Conservation (phyloP, 2,113 vertebrate species). For the Petroica traversi region DNA sequence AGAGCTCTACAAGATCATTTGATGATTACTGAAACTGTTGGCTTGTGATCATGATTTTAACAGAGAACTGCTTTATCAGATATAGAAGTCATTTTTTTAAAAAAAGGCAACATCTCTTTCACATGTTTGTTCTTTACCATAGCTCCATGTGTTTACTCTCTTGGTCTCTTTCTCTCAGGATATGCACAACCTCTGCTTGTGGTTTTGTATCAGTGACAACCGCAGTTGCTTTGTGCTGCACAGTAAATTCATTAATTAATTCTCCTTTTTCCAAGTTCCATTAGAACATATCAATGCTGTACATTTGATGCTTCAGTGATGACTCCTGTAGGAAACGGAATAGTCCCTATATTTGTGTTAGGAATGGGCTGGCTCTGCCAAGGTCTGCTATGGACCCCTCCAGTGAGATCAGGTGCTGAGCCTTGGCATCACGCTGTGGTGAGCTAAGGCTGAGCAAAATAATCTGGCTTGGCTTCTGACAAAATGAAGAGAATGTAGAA, state of each 20-base stretch:
- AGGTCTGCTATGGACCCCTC: not conserved
- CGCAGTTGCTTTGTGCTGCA: not conserved
- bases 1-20: not conserved
- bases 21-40: not conserved
- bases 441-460: not conserved
- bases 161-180: not conserved
- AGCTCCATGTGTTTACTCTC: not conserved
- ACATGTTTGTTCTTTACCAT: not conserved
- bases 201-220: not conserved
- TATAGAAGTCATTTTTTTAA: not conserved
- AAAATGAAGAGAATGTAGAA: not conserved
- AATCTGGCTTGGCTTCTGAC: not conserved
- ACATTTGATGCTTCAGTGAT: not conserved
- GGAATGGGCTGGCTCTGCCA: not conserved
- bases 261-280: not conserved
- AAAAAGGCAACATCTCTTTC: not conserved
- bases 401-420: not conserved
- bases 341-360: not conserved
- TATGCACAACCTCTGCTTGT: not conserved
- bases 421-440: not conserved
- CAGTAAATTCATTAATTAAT: not conserved
- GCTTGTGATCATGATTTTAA: not conserved
- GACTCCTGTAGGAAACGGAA: not conserved
- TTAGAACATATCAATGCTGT: not conserved
- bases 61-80: not conserved